These are phyloP conservation scores for Acronicta leporina DNA, from an alignment of 2,888 invertebrate species.

Conservation along the genomic window DNA sequence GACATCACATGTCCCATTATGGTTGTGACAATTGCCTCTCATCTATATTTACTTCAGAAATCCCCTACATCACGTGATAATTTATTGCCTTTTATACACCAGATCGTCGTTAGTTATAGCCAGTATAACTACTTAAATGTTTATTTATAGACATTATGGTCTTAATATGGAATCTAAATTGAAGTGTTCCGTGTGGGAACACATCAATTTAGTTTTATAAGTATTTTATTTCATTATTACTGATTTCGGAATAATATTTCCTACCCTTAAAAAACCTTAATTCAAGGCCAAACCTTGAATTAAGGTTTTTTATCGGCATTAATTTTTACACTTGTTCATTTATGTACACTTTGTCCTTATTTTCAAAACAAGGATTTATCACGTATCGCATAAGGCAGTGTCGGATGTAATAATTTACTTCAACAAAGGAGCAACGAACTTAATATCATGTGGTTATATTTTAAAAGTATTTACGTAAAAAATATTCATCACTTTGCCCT, in stretches of 20 bases:
- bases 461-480: constrained; percentile 38
- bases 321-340: constrained; percentile 14
- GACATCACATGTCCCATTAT: constrained; percentile 64
- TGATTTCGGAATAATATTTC: constrained; percentile 6
- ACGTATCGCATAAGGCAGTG: constrained; percentile 1
- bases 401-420: constrained; percentile 4
- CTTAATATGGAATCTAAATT: constrained; percentile 47
- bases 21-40: constrained; percentile 50
- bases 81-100: constrained; percentile 35
- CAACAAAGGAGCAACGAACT: constrained; percentile 39
- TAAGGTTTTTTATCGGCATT: constrained; percentile 2
- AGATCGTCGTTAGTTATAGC: constrained; percentile 11
- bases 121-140: constrained; percentile 17
- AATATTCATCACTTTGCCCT: constrained; percentile 29
- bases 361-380: constrained; percentile 30
- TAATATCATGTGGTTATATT: constrained; percentile 23
- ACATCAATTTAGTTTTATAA: constrained; percentile 16
- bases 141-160: constrained; percentile 42
- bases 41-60: constrained; percentile 45
- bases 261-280: too few species aligned
- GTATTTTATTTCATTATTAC: constrained; percentile 4
- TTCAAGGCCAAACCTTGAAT: too few species aligned
- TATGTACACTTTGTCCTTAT: constrained; percentile 15
- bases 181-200: constrained; percentile 19
- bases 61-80: constrained; percentile 47